Conservation (phyloP, 2,797 vertebrate genomes). For the Gallinago stenura region DNA sequence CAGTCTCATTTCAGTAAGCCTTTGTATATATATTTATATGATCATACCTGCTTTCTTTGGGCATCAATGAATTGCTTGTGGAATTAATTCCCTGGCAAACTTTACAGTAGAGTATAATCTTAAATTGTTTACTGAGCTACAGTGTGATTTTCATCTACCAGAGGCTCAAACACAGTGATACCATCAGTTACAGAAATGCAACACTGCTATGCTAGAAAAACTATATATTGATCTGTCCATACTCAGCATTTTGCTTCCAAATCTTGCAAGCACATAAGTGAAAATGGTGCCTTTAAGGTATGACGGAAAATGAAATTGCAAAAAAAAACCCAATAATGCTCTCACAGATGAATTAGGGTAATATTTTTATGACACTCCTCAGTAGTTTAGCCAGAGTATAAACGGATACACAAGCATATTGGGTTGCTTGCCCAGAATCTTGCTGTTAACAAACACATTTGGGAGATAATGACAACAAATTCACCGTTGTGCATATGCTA, state of each 20-base stretch:
- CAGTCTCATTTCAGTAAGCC: background rate
- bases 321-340: background rate
- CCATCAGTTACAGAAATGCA: background rate
- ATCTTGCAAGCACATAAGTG: background rate
- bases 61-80: background rate
- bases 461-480: background rate
- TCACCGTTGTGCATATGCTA: background rate
- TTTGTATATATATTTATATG: background rate
- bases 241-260: background rate
- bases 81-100: background rate
- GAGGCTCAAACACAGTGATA: background rate
- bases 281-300: slow-evolving; percentile 17
- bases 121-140: slow-evolving; percentile 13
- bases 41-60: background rate
- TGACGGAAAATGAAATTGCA: background rate
- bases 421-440: background rate
- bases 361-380: background rate
- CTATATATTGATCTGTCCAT: background rate
- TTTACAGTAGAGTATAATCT: background rate
- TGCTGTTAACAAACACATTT: background rate
- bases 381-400: background rate
- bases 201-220: background rate
- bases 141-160: background rate
- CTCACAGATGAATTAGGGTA: background rate
- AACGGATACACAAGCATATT: background rate